Percentiles rank a stretch among this genome's conserved stretches.
These are phyloP conservation scores for Tigriopus japonicus DNA, from an alignment of 1,140 invertebrate genomes.

Conservation along the genomic window DNA sequence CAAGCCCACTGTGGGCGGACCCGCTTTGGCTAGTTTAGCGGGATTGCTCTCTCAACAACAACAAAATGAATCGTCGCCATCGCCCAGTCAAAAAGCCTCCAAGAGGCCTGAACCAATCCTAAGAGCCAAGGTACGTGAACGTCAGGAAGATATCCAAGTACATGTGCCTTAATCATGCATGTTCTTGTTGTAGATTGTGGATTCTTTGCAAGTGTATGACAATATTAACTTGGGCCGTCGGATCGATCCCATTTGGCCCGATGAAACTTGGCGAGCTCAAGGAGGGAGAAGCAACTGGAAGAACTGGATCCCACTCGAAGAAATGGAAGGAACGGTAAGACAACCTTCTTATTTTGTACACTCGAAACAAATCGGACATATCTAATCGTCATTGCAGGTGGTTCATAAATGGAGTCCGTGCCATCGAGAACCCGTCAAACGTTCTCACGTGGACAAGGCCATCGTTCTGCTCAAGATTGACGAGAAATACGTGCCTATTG, in stretches of 20 bases:
- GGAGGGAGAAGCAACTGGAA: slow-evolving; percentile 75
- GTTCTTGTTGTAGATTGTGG: slow-evolving; percentile 37
- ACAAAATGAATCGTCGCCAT: too few relatives aligned
- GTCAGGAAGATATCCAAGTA: too few relatives aligned
- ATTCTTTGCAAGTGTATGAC: slow-evolving; percentile 61
- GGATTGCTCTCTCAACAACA: too few relatives aligned
- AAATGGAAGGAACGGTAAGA: slow-evolving; percentile 68
- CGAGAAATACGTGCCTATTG: slow-evolving; percentile 78
- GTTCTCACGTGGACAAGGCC: slow-evolving; percentile 73
- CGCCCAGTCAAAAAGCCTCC: too few relatives aligned
- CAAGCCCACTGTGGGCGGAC: too few relatives aligned
- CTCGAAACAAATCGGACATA: too few relatives aligned
- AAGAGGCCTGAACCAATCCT: too few relatives aligned
- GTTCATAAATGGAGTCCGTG: slow-evolving; percentile 68
- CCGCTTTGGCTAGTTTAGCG: too few relatives aligned
- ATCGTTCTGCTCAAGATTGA: slow-evolving; percentile 80
- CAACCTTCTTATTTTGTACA: too few relatives aligned
- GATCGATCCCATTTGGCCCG: slow-evolving; percentile 80
- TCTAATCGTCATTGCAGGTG: slow-evolving; percentile 11
- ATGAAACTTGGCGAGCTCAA: slow-evolving; percentile 57
- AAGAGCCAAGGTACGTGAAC: too few relatives aligned
- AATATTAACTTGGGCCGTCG: slow-evolving; percentile 67
- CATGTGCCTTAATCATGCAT: background rate
- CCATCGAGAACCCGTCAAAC: slow-evolving; percentile 57
- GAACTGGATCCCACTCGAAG: slow-evolving; percentile 64